phyloP scores from a whole-genome alignment of 2,113 vertebrate genomes.

The Capreolus pygargus region DNA sequence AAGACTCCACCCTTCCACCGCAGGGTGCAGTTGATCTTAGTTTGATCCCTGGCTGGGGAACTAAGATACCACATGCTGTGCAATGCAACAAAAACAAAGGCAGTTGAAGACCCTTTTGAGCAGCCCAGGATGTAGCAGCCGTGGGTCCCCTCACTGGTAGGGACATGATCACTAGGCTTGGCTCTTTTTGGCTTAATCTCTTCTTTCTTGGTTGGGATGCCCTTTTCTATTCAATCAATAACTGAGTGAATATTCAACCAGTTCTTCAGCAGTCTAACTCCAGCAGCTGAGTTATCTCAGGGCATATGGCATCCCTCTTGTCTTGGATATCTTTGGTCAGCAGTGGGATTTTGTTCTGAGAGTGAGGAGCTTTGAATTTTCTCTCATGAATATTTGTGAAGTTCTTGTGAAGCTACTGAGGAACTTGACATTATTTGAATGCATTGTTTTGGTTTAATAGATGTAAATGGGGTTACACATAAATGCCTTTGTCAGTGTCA shows the following conservation, averaged over 20 bases:
- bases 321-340: not conserved
- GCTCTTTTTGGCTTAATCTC: not conserved
- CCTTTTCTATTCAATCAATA: not conserved
- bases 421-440: not conserved
- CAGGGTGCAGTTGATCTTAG: not conserved
- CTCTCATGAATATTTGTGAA: not conserved
- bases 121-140: not conserved
- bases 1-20: not conserved
- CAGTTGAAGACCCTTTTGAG: not conserved
- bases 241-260: not conserved
- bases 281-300: not conserved
- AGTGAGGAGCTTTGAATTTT: not conserved
- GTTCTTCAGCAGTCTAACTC: not conserved
- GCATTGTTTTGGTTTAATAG: not conserved
- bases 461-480: not conserved
- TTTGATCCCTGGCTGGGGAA: not conserved
- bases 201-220: not conserved
- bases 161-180: no score
- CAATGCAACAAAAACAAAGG: not conserved
- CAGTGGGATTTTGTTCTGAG: not conserved
- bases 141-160: not conserved
- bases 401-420: not conserved
- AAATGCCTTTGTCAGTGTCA: not conserved
- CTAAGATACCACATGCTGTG: not conserved
- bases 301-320: not conserved